Conservation (phyloP, 2,113 vertebrate genomes). For the Fukomys damarensis region DNA sequence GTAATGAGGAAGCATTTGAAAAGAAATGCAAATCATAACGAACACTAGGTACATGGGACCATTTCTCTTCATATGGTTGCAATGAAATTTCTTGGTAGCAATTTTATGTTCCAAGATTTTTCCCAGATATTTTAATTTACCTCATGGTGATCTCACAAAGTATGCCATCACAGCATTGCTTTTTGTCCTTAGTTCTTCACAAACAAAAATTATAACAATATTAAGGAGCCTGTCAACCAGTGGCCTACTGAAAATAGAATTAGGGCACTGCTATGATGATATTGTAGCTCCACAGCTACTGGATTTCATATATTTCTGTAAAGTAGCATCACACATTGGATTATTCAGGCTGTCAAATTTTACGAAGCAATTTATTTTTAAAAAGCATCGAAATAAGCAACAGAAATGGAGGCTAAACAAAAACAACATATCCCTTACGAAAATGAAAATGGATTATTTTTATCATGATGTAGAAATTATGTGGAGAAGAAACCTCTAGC, state of each 20-base stretch:
- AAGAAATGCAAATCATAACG: slow-evolving; percentile 47
- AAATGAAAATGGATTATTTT: slow-evolving; percentile 9
- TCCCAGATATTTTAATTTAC: slow-evolving; percentile 38
- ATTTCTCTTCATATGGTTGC: background rate
- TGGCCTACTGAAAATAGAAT: slow-evolving; percentile 9
- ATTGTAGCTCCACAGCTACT: background rate
- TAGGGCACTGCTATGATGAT: background rate
- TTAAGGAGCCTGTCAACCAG: background rate
- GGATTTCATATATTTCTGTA: slow-evolving; percentile 10
- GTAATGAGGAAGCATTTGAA: slow-evolving; percentile 20
- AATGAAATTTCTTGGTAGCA: slow-evolving; percentile 12
- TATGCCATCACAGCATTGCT: background rate
- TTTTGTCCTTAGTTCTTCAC: slow-evolving; percentile 24
- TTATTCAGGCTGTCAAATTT: background rate
- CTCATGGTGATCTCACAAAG: background rate
- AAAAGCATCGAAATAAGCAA: slow-evolving; percentile 40
- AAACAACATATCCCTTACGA: background rate
- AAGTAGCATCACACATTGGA: background rate
- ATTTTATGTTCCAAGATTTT: slow-evolving; percentile 46
- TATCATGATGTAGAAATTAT: background rate
- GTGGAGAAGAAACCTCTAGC: background rate
- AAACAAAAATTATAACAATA: slow-evolving; percentile 28
- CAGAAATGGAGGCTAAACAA: slow-evolving; percentile 34
- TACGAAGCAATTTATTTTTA: background rate
- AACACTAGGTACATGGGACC: background rate